A percentile compares a stretch with the other conserved stretches of the same genome.
Conservation (phyloP, 2,888 invertebrate genomes). For the Hetaerina titia region DNA sequence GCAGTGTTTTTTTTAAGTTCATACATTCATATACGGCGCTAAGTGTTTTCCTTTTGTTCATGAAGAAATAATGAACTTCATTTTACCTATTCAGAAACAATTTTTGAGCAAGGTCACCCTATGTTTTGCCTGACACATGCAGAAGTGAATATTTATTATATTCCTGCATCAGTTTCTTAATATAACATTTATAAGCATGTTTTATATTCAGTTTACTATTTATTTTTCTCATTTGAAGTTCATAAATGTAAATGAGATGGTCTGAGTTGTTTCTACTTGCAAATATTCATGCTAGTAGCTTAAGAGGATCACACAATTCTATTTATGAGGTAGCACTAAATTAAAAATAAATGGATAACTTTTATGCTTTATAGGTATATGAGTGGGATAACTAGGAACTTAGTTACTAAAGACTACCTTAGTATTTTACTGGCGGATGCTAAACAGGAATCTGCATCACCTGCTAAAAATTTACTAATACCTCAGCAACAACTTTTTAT, state of each 20-base stretch:
- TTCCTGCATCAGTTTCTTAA: too few relatives aligned
- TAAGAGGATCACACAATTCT: not conserved
- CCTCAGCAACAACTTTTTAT: slow-evolving; percentile 32
- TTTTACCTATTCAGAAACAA: too few relatives aligned
- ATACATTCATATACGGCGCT: too few relatives aligned
- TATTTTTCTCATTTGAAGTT: not conserved
- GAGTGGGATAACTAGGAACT: not conserved
- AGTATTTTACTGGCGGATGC: slow-evolving; percentile 54
- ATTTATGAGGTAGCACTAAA: not conserved
- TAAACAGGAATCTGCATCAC: slow-evolving; percentile 50
- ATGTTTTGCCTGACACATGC: too few relatives aligned
- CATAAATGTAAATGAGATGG: not conserved
- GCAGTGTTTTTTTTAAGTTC: too few relatives aligned
- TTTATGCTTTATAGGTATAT: slow-evolving; percentile 42
- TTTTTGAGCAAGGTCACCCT: too few relatives aligned
- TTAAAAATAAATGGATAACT: slow-evolving; percentile 22
- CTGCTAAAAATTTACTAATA: not conserved
- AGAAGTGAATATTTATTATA: too few relatives aligned
- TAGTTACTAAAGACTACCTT: slow-evolving; percentile 49
- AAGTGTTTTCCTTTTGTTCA: too few relatives aligned
- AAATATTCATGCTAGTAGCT: not conserved
- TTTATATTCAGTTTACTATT: too few relatives aligned
- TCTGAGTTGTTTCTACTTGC: not conserved
- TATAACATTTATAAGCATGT: too few relatives aligned
- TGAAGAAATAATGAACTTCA: too few relatives aligned